phyloP scores from a whole-genome alignment of 2,888 invertebrate genomes.

The Eupithecia pulchellata region DNA sequence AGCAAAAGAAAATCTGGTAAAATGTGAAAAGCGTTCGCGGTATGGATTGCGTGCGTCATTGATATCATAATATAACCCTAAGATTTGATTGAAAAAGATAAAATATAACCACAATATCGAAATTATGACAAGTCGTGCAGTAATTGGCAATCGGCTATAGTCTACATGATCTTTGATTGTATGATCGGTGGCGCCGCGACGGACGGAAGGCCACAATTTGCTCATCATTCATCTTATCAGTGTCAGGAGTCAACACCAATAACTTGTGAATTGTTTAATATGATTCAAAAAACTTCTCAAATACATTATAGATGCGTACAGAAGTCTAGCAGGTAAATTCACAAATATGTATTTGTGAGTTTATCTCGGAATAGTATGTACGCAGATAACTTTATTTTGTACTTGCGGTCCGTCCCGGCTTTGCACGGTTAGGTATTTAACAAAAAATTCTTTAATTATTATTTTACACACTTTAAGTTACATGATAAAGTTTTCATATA shows the following conservation, averaged over 20 bases:
- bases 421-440: too few relatives aligned
- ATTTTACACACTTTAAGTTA: too few relatives aligned
- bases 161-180: conserved; percentile 29
- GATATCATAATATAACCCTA: neutral
- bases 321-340: too few relatives aligned
- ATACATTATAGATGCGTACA: too few relatives aligned
- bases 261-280: neutral
- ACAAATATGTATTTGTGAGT: too few relatives aligned
- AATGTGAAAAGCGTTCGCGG: neutral
- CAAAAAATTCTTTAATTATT: too few relatives aligned
- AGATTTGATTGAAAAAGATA: neutral
- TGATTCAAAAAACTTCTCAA: neutral
- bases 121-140: conserved; percentile 6
- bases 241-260: conserved; percentile 33
- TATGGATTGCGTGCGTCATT: neutral
- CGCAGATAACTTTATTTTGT: too few relatives aligned
- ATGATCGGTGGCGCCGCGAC: conserved; percentile 41
- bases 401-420: too few relatives aligned
- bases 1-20: neutral
- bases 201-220: conserved; percentile 42
- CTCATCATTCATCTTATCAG: conserved; percentile 34
- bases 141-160: neutral
- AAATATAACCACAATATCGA: neutral
- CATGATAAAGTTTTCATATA: too few relatives aligned
- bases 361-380: too few relatives aligned